Percentiles rank a stretch among this genome's conserved stretches.
phyloP scores from a whole-genome alignment of 2,888 invertebrate genomes.

The Osmoderma eremita region DNA sequence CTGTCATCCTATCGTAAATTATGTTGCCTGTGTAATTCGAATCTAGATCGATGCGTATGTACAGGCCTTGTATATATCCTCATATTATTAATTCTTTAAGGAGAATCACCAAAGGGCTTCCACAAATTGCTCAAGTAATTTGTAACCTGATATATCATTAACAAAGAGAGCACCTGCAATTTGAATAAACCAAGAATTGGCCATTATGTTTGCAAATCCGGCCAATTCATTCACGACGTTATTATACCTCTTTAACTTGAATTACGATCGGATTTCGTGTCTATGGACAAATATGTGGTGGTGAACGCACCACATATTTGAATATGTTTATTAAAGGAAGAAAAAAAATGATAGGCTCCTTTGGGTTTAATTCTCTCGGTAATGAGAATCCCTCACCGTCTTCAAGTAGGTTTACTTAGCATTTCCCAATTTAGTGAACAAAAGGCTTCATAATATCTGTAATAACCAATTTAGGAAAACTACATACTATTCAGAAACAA shows the following conservation, averaged over 20 bases:
- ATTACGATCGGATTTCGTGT: conserved; percentile 20
- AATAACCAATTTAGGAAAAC: too few species aligned
- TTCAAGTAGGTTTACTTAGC: too few species aligned
- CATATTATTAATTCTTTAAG: conserved; percentile 5
- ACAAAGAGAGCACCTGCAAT: conserved; percentile 36
- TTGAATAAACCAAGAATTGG: conserved; percentile 44
- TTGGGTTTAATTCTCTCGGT: too few species aligned
- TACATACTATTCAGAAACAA: too few species aligned
- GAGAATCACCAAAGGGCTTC: conserved; percentile 13
- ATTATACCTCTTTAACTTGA: conserved; percentile 18
- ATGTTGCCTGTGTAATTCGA: conserved; percentile 11
- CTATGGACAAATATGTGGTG: background rate
- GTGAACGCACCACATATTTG: background rate
- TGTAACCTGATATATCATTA: conserved; percentile 33
- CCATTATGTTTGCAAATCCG: conserved; percentile 48
- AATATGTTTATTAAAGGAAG: conserved; percentile 3
- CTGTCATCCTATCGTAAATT: conserved; percentile 8
- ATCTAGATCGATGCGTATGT: background rate
- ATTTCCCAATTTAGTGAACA: too few species aligned
- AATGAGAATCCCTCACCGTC: too few species aligned
- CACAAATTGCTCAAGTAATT: conserved; percentile 27
- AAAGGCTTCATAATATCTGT: too few species aligned
- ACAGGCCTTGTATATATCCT: background rate
- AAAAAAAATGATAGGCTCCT: background rate
- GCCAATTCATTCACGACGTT: conserved; percentile 46